Evolutionary conservation across 2,797 vertebrate genomes (phyloP), one percentile per base, ranked within the genome.

Genomic region (Chloroceryle inda): DNA sequence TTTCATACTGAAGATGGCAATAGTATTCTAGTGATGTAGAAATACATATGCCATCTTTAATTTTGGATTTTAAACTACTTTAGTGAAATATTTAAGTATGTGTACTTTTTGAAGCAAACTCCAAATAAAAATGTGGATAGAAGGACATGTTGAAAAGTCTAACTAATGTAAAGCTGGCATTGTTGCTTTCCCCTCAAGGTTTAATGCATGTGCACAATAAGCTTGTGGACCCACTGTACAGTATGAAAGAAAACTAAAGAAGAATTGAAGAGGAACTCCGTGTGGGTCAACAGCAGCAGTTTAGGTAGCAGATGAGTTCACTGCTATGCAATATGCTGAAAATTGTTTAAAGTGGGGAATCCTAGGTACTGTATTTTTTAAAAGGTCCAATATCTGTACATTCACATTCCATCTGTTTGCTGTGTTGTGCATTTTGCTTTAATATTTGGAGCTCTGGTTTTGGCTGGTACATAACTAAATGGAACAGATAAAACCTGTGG

Each of bases 161-260:
- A 85, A 95, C 72, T 85, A 81, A 93, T 88, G 63, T 97, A 95
- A 95, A 95, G 91, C 92, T 96, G 93, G 96, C 75, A 12, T 94
- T 95, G 66, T 91, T 97, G 95, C 96, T 93, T 96, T 92, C 93
- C 88, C 88, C 96, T 71, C 61, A 97, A 98, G 98, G 98, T 98
- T 98, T 98, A 98, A 98, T 98, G 98, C 98, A 98, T 96, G 98
- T 98, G 94, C 98, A 98, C 96, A 98, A 98, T 96, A 98, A 98
- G 95, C 98, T 98, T 96, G 98, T 98, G 98, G 98, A 98, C 73
- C 98, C 98, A 79, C 96, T 99, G 73, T 95, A 96, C 97, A 98
- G 98, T 98, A 98, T 98, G 98, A 98, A 98, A 97, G 98, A 98
- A 94, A 98, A 98, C n/a, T 98, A 98, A 94, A 94, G 97, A 96